phyloP scores from a whole-genome alignment of 92 coral and sea anemone genomes.

The Zoanthus gigantus region DNA sequence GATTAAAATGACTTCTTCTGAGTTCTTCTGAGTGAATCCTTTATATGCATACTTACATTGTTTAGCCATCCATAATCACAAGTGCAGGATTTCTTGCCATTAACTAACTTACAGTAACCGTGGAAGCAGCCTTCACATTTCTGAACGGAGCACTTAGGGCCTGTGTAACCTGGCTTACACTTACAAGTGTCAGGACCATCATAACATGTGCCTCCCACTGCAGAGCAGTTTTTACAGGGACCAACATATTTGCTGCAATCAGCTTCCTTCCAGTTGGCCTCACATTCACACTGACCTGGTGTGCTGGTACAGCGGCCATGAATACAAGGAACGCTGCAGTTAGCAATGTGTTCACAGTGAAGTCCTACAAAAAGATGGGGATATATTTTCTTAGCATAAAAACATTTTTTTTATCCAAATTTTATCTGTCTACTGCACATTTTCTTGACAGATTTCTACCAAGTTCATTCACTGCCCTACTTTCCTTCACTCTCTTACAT shows the following conservation, averaged over 20 bases:
- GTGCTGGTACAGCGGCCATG: conserved; percentile 80
- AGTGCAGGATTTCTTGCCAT: conserved; percentile 64
- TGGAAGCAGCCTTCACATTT: conserved; percentile 86
- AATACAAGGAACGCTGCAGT: conserved; percentile 80
- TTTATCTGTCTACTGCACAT: background rate
- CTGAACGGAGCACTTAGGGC: conserved; percentile 80
- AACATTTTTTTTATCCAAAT: background rate
- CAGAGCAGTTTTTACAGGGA: conserved; percentile 78
- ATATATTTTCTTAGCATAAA: background rate
- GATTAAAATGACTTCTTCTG: background rate
- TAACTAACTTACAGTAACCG: conserved; percentile 63
- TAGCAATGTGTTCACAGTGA: conserved; percentile 79
- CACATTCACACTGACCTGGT: conserved; percentile 80
- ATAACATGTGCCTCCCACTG: conserved; percentile 80
- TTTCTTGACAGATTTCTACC: background rate
- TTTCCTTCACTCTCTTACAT: too few relatives aligned
- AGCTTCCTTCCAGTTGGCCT: conserved; percentile 71
- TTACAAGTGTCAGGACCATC: conserved; percentile 88
- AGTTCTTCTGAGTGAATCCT: background rate
- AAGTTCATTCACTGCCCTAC: too few relatives aligned
- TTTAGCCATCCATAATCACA: conserved; percentile 81
- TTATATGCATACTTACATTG: conserved; percentile 21
- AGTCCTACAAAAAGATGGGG: conserved; percentile 46
- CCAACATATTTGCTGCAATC: conserved; percentile 77
- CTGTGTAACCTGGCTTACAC: conserved; percentile 89